Percentiles rank a stretch among this genome's conserved stretches.
Evolutionary conservation across 2,797 vertebrate genomes (phyloP).

Genomic region (Hozukius guyotensis): DNA sequence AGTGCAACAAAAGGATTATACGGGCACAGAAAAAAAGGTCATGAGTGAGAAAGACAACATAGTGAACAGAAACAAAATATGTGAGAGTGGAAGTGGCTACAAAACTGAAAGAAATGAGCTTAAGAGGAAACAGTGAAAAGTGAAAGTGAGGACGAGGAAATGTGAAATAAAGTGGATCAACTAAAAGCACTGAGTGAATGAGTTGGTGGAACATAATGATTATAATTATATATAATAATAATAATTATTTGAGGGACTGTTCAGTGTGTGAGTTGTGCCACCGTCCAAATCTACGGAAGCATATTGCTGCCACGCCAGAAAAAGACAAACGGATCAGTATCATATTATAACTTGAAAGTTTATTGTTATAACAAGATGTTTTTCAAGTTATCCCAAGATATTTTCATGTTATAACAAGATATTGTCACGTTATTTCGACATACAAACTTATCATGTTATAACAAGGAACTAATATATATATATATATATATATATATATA

Average conservation of each 20-base stretch:
- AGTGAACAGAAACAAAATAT: neutral
- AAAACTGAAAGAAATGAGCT: slow-evolving; percentile 21
- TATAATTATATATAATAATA: neutral
- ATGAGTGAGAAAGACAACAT: slow-evolving; percentile 34
- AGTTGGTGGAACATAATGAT: slow-evolving; percentile 11
- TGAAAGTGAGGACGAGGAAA: neutral
- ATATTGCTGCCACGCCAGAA: neutral
- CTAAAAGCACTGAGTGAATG: slow-evolving; percentile 3
- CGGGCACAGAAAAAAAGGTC: slow-evolving; percentile 9
- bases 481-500: no score
- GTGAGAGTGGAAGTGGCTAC: slow-evolving; percentile 8
- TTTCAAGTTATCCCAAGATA: no score
- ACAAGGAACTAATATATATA: no score
- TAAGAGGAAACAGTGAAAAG: neutral
- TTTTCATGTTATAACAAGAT: no score
- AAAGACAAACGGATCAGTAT: neutral
- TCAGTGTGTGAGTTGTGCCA: neutral
- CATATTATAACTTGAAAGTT: neutral
- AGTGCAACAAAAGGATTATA: slow-evolving; percentile 11
- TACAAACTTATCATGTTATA: neutral
- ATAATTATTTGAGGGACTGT: neutral
- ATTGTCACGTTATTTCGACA: no score
- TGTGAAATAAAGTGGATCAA: neutral
- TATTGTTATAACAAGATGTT: no score
- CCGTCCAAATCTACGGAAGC: neutral